Percentiles rank a stretch among this genome's conserved stretches.
Conservation (phyloP, 2,888 invertebrate genomes). For the Liodrosophila aerea region DNA sequence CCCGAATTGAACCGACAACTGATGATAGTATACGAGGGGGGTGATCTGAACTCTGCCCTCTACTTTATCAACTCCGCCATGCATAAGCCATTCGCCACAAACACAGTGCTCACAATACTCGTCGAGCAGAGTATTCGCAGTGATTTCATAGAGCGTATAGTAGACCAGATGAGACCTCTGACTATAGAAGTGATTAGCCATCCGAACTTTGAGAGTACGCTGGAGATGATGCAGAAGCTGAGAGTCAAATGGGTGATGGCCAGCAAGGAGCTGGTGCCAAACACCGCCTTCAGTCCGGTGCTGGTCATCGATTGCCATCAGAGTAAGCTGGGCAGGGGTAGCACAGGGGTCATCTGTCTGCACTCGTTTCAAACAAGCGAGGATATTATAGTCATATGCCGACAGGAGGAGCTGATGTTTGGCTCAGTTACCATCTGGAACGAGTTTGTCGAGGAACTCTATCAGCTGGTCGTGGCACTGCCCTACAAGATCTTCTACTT, state of each 20-base stretch:
- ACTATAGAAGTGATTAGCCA: neutral
- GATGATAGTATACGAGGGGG: constrained; percentile 48
- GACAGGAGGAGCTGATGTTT: constrained; percentile 15
- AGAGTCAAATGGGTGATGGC: constrained; percentile 3
- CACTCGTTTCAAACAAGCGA: constrained; percentile 26
- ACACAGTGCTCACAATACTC: constrained; percentile 35
- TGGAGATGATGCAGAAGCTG: neutral
- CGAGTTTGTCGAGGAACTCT: constrained; percentile 36
- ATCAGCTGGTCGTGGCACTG: constrained; percentile 42
- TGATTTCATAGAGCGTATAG: constrained; percentile 36
- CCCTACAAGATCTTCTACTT: constrained; percentile 33
- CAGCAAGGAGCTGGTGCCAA: neutral
- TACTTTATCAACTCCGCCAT: too few species aligned
- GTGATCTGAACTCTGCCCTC: constrained; percentile 53
- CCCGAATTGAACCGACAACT: constrained; percentile 34
- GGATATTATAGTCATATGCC: constrained; percentile 29
- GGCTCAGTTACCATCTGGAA: constrained; percentile 41
- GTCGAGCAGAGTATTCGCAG: constrained; percentile 38
- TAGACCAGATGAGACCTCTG: constrained; percentile 15
- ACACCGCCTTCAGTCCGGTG: constrained; percentile 11
- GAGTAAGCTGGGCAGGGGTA: constrained; percentile 15
- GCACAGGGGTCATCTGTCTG: constrained; percentile 42
- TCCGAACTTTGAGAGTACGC: constrained; percentile 13
- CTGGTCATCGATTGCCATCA: constrained; percentile 27
- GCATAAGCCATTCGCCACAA: constrained; percentile 37